Conservation (phyloP, 1,140 invertebrate genomes). For the Bombus picipes region DNA sequence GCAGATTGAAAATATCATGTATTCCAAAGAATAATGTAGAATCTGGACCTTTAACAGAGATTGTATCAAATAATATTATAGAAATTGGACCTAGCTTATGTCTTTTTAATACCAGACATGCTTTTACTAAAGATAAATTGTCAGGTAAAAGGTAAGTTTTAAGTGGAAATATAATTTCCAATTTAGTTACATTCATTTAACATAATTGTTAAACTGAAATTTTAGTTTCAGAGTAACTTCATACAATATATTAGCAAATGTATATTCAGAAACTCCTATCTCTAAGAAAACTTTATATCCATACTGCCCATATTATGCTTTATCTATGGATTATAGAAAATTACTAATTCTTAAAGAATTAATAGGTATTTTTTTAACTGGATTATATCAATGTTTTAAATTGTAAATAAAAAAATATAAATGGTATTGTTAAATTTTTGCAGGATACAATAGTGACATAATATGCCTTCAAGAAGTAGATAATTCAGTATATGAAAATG, state of each 20-base stretch:
- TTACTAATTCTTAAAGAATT: constrained; percentile 93
- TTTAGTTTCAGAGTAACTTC: constrained; percentile 90
- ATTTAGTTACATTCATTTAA: constrained; percentile 1
- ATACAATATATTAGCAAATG: constrained; percentile 95
- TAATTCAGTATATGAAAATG: constrained; percentile 88
- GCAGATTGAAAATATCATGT: constrained; percentile 87
- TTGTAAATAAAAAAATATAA: background rate
- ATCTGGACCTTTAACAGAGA: constrained; percentile 84
- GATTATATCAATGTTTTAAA: constrained; percentile 1
- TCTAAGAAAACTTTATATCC: constrained; percentile 88
- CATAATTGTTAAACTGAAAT: background rate
- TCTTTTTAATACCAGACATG: constrained; percentile 91
- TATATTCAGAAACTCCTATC: constrained; percentile 92
- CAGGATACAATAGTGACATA: constrained; percentile 94
- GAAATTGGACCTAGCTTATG: constrained; percentile 89
- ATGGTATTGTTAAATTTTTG: constrained; percentile 34
- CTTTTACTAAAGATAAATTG: constrained; percentile 85
- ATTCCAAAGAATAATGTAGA: constrained; percentile 83
- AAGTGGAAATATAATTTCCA: background rate
- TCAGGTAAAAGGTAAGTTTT: constrained; percentile 79
- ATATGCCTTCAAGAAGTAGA: constrained; percentile 97
- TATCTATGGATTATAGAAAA: constrained; percentile 93
- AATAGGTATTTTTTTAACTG: constrained; percentile 83
- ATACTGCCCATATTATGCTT: constrained; percentile 90
- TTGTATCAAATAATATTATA: constrained; percentile 83